Percentiles rank a stretch among this genome's conserved stretches.
Evolutionary conservation across 2,888 invertebrate genomes (phyloP).

Genomic region (Cacoxenus indagator): DNA sequence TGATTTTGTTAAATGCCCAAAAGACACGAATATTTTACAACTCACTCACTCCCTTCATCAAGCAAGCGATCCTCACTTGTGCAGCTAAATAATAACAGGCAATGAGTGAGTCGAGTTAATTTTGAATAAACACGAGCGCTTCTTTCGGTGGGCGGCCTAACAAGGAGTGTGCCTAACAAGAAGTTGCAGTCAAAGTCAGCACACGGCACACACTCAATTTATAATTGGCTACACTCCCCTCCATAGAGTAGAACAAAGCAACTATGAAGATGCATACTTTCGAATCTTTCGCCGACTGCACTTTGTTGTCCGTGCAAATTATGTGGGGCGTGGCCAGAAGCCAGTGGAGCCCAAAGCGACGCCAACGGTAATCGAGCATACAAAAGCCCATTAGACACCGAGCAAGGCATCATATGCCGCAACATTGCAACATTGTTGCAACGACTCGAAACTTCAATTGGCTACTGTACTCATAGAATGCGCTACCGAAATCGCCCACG

Average conservation of each 20-base stretch:
- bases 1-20: no score
- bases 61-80: no score
- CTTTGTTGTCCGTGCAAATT: background rate
- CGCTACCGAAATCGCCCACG: conserved; percentile 24
- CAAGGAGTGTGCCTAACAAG: no score
- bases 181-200: conserved; percentile 18
- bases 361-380: conserved; percentile 43
- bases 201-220: background rate
- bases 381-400: conserved; percentile 44
- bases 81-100: no score
- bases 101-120: no score
- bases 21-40: no score
- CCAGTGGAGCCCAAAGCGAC: background rate
- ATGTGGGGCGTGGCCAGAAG: background rate
- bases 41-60: no score
- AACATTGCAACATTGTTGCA: conserved; percentile 41
- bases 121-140: no score
- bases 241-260: background rate
- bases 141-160: no score
- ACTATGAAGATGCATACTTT: background rate
- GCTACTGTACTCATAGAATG: conserved; percentile 28
- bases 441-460: conserved; percentile 10
- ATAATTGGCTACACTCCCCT: no score
- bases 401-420: conserved; percentile 47
- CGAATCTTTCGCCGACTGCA: background rate